Base-by-base conservation (phyloP, 2,888 invertebrate genomes). In the Linnaemya tessellans region DNA sequence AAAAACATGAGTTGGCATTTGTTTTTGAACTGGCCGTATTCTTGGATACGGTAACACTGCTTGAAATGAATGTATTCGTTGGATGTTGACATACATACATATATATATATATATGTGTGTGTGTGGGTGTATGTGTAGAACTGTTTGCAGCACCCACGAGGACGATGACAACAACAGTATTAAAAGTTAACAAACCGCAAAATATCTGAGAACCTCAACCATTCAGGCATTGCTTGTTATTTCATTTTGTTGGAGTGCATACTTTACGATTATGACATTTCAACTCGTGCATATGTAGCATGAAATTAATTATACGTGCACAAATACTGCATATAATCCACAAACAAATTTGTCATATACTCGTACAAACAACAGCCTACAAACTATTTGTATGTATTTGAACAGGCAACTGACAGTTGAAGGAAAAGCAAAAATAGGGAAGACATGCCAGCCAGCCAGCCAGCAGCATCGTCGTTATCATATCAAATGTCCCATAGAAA, bases 231-330 rank as follows among this genome's bases (percentile, higher is more conserved):
- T 73, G 68, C 74, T 82, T 81, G 70, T 74, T 79, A 79, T 85
- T 75, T 85, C 43, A 78, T 81, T 68, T 70, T 22, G 71, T 75
- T 84, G 62, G 65, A 80, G 67, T 79, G 58, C 62, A 43, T 38
- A 75, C 75, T 70, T 75, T 75, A 51, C 80, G 43, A 25, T 71
- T 65, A 43, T 65, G 58, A 82, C 46, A 82, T 77, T 79, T 81
- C 71, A 73, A 79, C 60, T 84, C 62, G 77, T 82, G 67, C 80
- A 82, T 80, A 65, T 64, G 78, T 77, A 73, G 58, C 68, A 83
- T 87, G 88, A 88, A 90, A 90, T 90, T 90, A 90, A 90, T 90
- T 90, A 43, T 43, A 90, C 88, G 89, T 90, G 89, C 87, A 89
- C 89, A 90, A 90, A 89, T 90, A 88, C 88, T 87, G n/a, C n/a